Evolutionary conservation across 1,140 invertebrate genomes (phyloP).

Genomic region (Brachionus rubens): DNA sequence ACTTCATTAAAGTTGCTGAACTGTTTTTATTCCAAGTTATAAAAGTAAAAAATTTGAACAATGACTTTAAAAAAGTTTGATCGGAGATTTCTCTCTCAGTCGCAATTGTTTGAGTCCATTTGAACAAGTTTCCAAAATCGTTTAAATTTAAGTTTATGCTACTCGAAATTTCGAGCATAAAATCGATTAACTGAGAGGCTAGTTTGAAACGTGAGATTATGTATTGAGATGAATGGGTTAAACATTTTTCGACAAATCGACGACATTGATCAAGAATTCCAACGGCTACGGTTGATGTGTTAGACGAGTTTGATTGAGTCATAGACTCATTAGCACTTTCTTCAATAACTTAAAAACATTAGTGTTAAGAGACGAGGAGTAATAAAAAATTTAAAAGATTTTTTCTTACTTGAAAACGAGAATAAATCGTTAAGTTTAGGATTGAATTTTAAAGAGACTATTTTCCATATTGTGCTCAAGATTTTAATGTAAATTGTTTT

Average conservation of each 20-base stretch:
- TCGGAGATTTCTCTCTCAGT: conserved; percentile 21
- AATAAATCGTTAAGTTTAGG: conserved; percentile 31
- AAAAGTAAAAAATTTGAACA: conserved; percentile 46
- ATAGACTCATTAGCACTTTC: conserved; percentile 23
- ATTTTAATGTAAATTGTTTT: conserved; percentile 5
- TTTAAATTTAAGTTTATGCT: conserved; percentile 2
- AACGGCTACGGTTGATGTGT: conserved; percentile 31
- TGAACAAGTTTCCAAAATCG: conserved; percentile 38
- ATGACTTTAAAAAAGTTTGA: background rate
- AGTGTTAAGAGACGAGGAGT: no score
- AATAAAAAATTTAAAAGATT: background rate
- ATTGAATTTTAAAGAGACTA: conserved; percentile 31
- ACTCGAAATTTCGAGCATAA: conserved; percentile 27
- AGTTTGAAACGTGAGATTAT: conserved; percentile 5
- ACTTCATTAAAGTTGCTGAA: conserved; percentile 40
- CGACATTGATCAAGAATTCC: conserved; percentile 24
- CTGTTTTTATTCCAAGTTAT: conserved; percentile 46
- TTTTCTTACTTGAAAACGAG: conserved; percentile 21
- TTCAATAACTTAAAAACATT: conserved; percentile 15
- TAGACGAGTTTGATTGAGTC: conserved; percentile 18
- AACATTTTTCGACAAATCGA: conserved; percentile 11
- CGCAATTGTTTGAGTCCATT: conserved; percentile 20
- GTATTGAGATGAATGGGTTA: background rate
- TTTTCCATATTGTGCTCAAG: background rate
- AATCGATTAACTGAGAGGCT: background rate